Evolutionary conservation across 2,888 invertebrate species (phyloP).

Genomic region (Metellina segmentata): DNA sequence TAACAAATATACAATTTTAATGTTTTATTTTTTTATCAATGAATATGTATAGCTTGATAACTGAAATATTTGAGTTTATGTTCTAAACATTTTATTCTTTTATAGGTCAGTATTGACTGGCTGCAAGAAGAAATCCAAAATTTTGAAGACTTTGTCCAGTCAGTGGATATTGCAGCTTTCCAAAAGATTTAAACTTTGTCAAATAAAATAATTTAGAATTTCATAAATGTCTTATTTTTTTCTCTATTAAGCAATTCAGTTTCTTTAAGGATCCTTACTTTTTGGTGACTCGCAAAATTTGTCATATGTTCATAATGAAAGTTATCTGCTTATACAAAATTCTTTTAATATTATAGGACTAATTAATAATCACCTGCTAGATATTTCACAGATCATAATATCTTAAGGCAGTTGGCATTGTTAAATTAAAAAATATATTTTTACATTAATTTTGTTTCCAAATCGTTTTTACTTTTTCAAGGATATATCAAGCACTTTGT

Average conservation of each 20-base stretch:
- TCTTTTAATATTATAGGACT: too few species aligned
- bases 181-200: conserved; percentile 78
- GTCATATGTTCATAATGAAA: too few species aligned
- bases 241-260: background rate
- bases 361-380: too few species aligned
- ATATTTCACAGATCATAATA: too few species aligned
- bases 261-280: too few species aligned
- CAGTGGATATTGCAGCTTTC: conserved; percentile 79
- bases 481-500: too few species aligned
- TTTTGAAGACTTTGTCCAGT: conserved; percentile 79
- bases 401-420: too few species aligned
- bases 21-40: background rate
- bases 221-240: background rate
- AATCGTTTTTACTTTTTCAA: too few species aligned
- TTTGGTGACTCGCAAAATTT: too few species aligned
- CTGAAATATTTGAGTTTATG: background rate
- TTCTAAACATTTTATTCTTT: conserved; percentile 38
- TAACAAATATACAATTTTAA: background rate
- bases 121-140: conserved; percentile 79
- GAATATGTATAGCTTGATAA: background rate
- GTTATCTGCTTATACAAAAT: too few species aligned
- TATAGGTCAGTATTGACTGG: conserved; percentile 78
- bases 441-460: too few species aligned
- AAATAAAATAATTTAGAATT: background rate
- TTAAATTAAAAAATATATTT: too few species aligned